Percentiles rank a stretch among this genome's conserved stretches.
These are phyloP conservation scores for Nebria brevicollis DNA, from an alignment of 2,888 invertebrate species.

Conservation along the genomic window DNA sequence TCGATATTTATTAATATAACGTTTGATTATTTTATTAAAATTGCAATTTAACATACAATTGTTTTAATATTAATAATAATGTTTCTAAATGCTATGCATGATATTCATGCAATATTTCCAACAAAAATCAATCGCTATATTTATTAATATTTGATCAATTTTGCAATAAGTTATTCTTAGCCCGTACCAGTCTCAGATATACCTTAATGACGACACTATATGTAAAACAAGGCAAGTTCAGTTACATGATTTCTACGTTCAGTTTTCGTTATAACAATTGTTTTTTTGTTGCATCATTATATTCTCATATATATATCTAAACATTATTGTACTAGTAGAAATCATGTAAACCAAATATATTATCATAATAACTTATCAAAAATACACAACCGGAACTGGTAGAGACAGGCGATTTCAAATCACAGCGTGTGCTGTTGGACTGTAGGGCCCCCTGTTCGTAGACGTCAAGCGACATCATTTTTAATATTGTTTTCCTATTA, in stretches of 20 bases:
- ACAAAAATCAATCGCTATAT: neutral
- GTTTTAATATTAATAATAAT: neutral
- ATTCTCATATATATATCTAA: slow-evolving; percentile 4
- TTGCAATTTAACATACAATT: neutral
- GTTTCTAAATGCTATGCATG: neutral
- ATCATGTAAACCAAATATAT: slow-evolving; percentile 36
- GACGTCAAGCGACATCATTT: slow-evolving; percentile 32
- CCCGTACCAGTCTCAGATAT: slow-evolving; percentile 31
- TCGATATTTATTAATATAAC: neutral
- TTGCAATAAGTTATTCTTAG: slow-evolving; percentile 21
- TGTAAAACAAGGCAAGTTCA: slow-evolving; percentile 43
- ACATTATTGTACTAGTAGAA: slow-evolving; percentile 5
- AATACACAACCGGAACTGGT: slow-evolving; percentile 50
- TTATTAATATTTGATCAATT: neutral
- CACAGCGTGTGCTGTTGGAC: slow-evolving; percentile 55
- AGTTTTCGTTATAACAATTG: slow-evolving; percentile 12
- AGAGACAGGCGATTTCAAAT: slow-evolving; percentile 53
- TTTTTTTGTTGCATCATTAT: neutral
- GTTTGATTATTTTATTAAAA: neutral
- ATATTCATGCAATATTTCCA: neutral
- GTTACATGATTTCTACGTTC: slow-evolving; percentile 27
- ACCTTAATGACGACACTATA: slow-evolving; percentile 34
- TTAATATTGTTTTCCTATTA: neutral
- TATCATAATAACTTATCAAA: neutral
- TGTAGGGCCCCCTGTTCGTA: slow-evolving; percentile 53